Percentiles rank a stretch among this genome's conserved stretches.
phyloP scores from a whole-genome alignment of 2,797 vertebrate species.

The Syngnathus rostellatus region DNA sequence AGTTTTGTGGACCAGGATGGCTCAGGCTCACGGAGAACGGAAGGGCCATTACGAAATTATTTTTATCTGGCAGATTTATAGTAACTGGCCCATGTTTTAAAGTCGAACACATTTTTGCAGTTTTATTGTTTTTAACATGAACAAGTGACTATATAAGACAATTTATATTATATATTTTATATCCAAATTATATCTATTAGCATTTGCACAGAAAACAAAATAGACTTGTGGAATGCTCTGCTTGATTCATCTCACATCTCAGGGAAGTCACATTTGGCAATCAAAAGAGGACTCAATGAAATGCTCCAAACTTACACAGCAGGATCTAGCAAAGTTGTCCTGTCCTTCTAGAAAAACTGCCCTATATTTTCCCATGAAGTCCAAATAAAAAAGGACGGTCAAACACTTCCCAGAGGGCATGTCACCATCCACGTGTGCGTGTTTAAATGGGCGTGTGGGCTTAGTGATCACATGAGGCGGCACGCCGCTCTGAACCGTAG shows the following conservation, averaged over 20 bases:
- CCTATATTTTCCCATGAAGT: neutral
- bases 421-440: slow-evolving; percentile 72
- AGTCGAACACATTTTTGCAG: too few species aligned
- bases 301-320: neutral
- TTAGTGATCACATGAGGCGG: slow-evolving; percentile 56
- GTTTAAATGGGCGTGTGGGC: slow-evolving; percentile 50
- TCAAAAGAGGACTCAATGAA: neutral
- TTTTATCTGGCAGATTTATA: too few species aligned
- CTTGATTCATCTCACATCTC: neutral
- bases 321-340: neutral
- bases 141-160: too few species aligned
- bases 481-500: slow-evolving; percentile 46
- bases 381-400: neutral
- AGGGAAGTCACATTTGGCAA: neutral
- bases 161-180: too few species aligned
- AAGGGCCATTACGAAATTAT: too few species aligned
- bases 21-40: too few species aligned
- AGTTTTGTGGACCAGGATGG: too few species aligned
- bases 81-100: too few species aligned
- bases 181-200: too few species aligned
- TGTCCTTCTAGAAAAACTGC: neutral
- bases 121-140: too few species aligned
- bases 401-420: slow-evolving; percentile 14
- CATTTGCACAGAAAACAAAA: too few species aligned
- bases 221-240: neutral